Evolutionary conservation across 2,797 vertebrate genomes (phyloP), one percentile per base, ranked within the genome.

Genomic region (Xiphophorus birchmanni): DNA sequence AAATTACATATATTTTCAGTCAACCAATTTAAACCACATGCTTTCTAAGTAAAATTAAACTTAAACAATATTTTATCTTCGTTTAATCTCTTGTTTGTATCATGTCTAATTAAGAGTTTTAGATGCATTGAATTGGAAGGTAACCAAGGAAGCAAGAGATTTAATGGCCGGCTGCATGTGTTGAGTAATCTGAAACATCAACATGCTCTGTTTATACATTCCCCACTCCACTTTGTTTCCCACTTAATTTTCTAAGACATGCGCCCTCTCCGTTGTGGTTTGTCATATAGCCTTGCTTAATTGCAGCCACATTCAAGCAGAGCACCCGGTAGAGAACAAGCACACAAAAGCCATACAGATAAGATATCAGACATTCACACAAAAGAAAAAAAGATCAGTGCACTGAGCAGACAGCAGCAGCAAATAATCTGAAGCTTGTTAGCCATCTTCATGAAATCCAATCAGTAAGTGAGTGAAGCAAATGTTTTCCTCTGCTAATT

Each of bases 341-440:
- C 63, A 63, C 23, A 35, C 9, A 18, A 23, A 50, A 44, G 42
- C 40, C 40, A 71, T 48, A 44, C 23, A 75, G 77, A 83, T 47
- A 45, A 17, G 47, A 77, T 21, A 48, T 29, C 21, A 73, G 48
- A 35, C 63, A n/a, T 48, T 56, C 40, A 40, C 18, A 72, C 29
- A 63, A 50, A 63, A 13, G 23, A 48, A 29, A 2, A 67, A 29
- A 2, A 63, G 47, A 73, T 48, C 18, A 35, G 13, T 26, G 8
- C 79, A 78, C 50, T 23, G 32, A 74, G 72, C 67, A 72, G 29
- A 29, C 29, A 15, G 60, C 6, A 52, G 69, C 3, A 10, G 4
- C 15, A 71, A 50, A 72, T 52, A 50, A 40, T 67, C 13, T 78
- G 56, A 77, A 26, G 54, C 42, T 78, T 80, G 47, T 76, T 77